These are phyloP conservation scores for Colistium nudipinnis DNA, from an alignment of 2,113 vertebrate species.

Conservation along the genomic window DNA sequence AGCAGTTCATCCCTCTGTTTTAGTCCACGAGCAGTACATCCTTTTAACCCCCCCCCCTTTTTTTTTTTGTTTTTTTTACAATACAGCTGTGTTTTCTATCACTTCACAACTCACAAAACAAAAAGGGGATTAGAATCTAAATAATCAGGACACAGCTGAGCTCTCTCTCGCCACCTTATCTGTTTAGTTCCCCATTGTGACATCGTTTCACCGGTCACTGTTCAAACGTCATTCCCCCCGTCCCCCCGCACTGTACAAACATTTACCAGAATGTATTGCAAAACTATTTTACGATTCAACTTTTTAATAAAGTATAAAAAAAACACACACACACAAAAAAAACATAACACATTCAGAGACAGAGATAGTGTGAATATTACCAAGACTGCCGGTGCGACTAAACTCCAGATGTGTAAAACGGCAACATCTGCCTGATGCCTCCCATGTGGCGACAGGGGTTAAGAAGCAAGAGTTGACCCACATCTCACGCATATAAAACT, in stretches of 20 bases:
- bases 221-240: neutral
- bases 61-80: too few relatives aligned
- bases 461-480: neutral
- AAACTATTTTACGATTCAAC: neutral
- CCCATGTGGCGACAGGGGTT: neutral
- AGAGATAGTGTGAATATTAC: neutral
- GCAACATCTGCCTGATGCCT: neutral
- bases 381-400: neutral
- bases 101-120: conserved; percentile 28
- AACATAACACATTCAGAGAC: neutral
- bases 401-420: neutral
- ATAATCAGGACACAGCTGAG: conserved; percentile 13
- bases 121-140: conserved; percentile 51
- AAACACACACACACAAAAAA: neutral
- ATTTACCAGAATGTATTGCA: neutral
- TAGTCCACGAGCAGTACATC: conserved; percentile 2
- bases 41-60: conserved; percentile 18
- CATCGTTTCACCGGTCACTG: neutral
- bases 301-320: too few relatives aligned
- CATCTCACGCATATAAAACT: neutral
- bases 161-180: conserved; percentile 19
- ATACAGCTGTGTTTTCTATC: conserved; percentile 27
- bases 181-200: neutral
- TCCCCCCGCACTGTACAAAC: neutral
- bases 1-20: neutral